Base-by-base conservation (phyloP, 1,140 invertebrate species). In the Drosophila paulistorum region DNA sequence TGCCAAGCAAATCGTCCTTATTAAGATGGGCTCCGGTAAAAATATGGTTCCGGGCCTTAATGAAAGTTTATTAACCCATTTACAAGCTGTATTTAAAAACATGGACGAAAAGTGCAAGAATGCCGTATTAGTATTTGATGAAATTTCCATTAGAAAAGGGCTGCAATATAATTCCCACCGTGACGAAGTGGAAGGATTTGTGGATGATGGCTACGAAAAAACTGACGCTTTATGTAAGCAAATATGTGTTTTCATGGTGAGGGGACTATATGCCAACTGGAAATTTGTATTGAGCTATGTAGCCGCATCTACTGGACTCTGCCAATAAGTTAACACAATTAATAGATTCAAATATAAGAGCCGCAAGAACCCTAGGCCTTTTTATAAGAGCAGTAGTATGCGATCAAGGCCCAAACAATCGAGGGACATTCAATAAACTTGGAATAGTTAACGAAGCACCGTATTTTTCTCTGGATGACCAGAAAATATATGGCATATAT, bases 401-500 rank as follows among this genome's bases (percentile, higher is more conserved):
- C 37, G 39, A 67, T 54, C 51, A 58, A 67, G 54, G 37, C 2
- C 23, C 58, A 20, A 61, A 61, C 17, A 62, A 68, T 10, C 30
- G 57, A 61, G 57, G 57, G 23, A 7, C 48, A 10, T 54, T 54
- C 10, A 26, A 20, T 20, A 23, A 54, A 11, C 23, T 23, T 54
- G 48, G 48, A 4, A 54, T 54, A 59, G 54, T n/a, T n/a, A 14
- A 14, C n/a, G n/a, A 45, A n/a, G n/a, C 41, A 45, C 67, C 67
- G n/a, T 55, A 42, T 17, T 69, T 62, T 62, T 5, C 20, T 26
- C 14, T 69, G 20, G 35, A 69, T 26, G 14, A 37, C 1, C 26
- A 68, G 10, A 61, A 61, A 51, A 68, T 68, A 61, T 61, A 51
- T 41, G 23, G 45, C 45, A 61, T 68, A 35, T 68, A 39, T 37